Evolutionary conservation across 2,888 invertebrate genomes (phyloP).

Genomic region (Masnerella sp.): DNA sequence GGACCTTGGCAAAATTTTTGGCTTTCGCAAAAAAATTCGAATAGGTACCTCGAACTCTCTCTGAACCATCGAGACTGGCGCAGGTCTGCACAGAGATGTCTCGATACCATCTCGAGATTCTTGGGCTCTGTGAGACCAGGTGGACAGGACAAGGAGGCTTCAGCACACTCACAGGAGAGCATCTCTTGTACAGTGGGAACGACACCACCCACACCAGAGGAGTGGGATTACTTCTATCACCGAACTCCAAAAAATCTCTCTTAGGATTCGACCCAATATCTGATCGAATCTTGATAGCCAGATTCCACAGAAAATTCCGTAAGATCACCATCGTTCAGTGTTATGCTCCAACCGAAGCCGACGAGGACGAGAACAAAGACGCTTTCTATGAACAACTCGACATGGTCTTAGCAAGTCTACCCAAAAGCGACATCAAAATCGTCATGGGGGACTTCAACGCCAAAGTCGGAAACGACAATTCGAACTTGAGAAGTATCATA

Average conservation of each 20-base stretch:
- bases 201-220: background rate
- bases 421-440: no score
- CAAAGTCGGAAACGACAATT: no score
- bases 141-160: background rate
- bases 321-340: no score
- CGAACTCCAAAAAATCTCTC: background rate
- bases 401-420: no score
- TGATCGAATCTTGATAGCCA: no score
- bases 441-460: no score
- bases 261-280: background rate
- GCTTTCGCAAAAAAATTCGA: slow-evolving; percentile 13
- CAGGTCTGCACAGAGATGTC: background rate
- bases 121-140: background rate
- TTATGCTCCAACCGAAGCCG: no score
- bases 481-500: no score
- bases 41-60: slow-evolving; percentile 26
- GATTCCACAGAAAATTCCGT: no score
- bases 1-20: slow-evolving; percentile 18
- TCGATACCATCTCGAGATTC: background rate
- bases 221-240: background rate
- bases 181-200: background rate
- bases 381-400: no score
- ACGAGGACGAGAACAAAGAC: no score
- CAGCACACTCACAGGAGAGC: background rate
- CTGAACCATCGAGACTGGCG: slow-evolving; percentile 6